These are phyloP conservation scores for Palythoa caribaeorum DNA, from an alignment of 92 coral and sea anemone species.

Conservation along the genomic window DNA sequence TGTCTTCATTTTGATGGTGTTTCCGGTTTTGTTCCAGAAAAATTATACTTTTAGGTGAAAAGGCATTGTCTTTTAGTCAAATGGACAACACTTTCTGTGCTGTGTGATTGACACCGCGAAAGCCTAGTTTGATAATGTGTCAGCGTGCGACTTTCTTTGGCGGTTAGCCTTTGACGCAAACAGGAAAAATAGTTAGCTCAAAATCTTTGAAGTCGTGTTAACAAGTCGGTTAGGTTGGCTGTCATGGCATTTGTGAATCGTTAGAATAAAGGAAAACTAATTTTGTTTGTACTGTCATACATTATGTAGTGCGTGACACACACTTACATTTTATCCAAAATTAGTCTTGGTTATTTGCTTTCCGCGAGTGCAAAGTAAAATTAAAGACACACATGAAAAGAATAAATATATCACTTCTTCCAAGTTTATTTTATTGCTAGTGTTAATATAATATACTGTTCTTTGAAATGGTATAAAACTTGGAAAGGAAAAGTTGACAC, in stretches of 20 bases:
- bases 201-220: not conserved
- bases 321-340: not conserved
- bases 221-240: not conserved
- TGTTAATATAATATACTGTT: not conserved
- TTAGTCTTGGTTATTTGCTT: not conserved
- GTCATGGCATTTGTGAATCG: not conserved
- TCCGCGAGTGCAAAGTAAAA: not conserved
- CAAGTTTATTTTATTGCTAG: not conserved
- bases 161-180: constrained; percentile 9
- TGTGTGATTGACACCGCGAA: constrained; percentile 28
- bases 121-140: constrained; percentile 1
- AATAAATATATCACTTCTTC: not conserved
- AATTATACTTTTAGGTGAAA: not conserved
- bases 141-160: constrained; percentile 1
- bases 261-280: not conserved
- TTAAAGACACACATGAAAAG: constrained; percentile 3
- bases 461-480: not conserved
- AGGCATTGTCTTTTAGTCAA: not conserved
- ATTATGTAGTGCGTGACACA: constrained; percentile 7
- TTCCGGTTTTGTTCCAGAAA: constrained; percentile 26
- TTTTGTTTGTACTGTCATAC: not conserved
- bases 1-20: constrained; percentile 19
- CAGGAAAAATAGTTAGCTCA: constrained; percentile 3
- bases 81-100: not conserved
- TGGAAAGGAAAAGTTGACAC: constrained; percentile 11